Conservation (phyloP, 2,797 vertebrate species). For the Lophotriccus pileatus region DNA sequence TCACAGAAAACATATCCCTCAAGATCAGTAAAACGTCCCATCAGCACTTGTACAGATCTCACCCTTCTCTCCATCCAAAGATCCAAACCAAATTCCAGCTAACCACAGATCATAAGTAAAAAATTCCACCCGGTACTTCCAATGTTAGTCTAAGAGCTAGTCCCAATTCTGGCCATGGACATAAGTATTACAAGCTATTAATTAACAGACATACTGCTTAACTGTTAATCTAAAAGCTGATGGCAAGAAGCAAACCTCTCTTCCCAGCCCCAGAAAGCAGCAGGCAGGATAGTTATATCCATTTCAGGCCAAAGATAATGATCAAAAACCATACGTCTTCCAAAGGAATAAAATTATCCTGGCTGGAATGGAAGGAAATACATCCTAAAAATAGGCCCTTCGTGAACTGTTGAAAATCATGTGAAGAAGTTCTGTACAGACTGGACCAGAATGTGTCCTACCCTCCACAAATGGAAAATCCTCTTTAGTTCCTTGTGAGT, state of each 20-base stretch:
- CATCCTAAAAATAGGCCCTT: background rate
- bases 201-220: background rate
- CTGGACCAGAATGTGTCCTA: constrained; percentile 57
- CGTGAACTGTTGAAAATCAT: background rate
- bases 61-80: background rate
- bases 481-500: constrained; percentile 87
- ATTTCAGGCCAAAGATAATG: background rate
- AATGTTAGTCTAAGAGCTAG: background rate
- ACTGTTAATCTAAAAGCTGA: background rate
- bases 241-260: background rate
- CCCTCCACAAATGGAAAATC: constrained; percentile 97
- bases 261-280: background rate
- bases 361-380: background rate
- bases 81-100: constrained; percentile 23
- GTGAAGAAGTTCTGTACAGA: background rate
- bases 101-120: background rate
- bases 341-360: constrained; percentile 2
- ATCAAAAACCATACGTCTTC: background rate
- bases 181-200: background rate
- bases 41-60: background rate
- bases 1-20: background rate
- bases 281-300: background rate
- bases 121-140: constrained; percentile 12
- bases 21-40: background rate
- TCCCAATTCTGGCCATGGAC: background rate